These are phyloP conservation scores for Zosterops borbonicus DNA, from an alignment of 2,113 vertebrate species.

Conservation along the genomic window DNA sequence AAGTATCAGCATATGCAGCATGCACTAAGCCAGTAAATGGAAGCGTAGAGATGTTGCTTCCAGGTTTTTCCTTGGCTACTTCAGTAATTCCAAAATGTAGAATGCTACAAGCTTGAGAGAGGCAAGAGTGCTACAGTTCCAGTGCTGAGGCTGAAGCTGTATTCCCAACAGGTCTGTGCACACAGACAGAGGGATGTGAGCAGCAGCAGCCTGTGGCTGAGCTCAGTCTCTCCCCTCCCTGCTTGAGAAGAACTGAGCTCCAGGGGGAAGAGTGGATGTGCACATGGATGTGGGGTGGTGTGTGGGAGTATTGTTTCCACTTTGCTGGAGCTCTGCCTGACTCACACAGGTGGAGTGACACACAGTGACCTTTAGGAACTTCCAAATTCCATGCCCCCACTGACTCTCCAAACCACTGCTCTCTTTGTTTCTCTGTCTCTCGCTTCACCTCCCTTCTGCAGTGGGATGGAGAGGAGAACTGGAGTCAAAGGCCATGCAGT, in stretches of 20 bases:
- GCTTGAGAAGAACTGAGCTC: background rate
- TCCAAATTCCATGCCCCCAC: accelerated
- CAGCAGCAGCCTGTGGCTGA: background rate
- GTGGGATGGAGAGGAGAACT: background rate
- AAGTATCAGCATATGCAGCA: background rate
- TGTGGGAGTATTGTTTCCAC: accelerated
- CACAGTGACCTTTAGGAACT: no score
- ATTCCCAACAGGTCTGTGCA: accelerated
- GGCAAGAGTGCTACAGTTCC: background rate
- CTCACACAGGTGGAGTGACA: accelerated
- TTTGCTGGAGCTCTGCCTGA: accelerated
- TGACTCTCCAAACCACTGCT: background rate
- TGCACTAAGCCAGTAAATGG: background rate
- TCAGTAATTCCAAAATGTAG: background rate
- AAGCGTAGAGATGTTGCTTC: accelerated
- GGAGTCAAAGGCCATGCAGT: no score
- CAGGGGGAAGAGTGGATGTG: accelerated
- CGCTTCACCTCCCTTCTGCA: background rate
- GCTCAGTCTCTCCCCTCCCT: background rate
- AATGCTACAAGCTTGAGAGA: background rate
- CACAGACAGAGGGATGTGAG: accelerated
- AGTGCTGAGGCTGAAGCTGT: background rate
- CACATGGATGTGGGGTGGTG: accelerated
- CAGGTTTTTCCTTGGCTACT: background rate
- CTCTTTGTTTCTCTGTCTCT: background rate